phyloP scores from a whole-genome alignment of 1,140 invertebrate genomes.

The Zeugodacus cucurbitae region DNA sequence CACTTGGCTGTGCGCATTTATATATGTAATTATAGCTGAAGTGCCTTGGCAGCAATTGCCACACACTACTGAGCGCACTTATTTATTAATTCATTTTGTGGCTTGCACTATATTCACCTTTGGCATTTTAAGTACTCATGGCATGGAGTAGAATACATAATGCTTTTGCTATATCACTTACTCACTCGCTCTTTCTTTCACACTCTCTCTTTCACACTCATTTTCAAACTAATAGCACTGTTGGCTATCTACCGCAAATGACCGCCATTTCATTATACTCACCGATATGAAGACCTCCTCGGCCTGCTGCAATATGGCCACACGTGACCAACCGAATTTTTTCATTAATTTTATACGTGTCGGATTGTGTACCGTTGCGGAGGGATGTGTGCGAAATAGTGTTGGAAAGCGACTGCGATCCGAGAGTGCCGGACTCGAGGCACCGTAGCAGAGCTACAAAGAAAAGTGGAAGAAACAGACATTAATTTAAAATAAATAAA shows the following conservation, averaged over 20 bases:
- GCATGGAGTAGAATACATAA: background rate
- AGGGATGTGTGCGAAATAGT: slow-evolving; percentile 98
- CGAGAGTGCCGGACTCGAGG: slow-evolving; percentile 97
- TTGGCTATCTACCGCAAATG: background rate
- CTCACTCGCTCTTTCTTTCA: background rate
- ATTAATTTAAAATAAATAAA: background rate
- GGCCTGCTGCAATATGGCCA: slow-evolving; percentile 97
- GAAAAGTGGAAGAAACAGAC: slow-evolving; percentile 45
- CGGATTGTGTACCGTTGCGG: slow-evolving; percentile 98
- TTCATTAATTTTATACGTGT: slow-evolving; percentile 96
- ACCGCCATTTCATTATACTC: slow-evolving; percentile 59
- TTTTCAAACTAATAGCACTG: background rate
- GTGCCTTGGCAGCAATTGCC: background rate
- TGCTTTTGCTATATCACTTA: background rate
- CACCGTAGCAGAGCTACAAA: slow-evolving; percentile 94
- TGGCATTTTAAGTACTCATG: background rate
- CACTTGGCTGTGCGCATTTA: background rate
- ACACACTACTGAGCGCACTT: background rate
- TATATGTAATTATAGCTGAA: background rate
- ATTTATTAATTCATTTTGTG: slow-evolving; percentile 37
- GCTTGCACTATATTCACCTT: background rate
- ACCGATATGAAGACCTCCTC: slow-evolving; percentile 99
- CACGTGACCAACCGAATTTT: slow-evolving; percentile 95
- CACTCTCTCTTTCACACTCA: background rate
- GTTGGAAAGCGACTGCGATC: slow-evolving; percentile 97